Evolutionary conservation across 2,113 vertebrate genomes (phyloP).

Genomic region (Apaloderma vittatum): DNA sequence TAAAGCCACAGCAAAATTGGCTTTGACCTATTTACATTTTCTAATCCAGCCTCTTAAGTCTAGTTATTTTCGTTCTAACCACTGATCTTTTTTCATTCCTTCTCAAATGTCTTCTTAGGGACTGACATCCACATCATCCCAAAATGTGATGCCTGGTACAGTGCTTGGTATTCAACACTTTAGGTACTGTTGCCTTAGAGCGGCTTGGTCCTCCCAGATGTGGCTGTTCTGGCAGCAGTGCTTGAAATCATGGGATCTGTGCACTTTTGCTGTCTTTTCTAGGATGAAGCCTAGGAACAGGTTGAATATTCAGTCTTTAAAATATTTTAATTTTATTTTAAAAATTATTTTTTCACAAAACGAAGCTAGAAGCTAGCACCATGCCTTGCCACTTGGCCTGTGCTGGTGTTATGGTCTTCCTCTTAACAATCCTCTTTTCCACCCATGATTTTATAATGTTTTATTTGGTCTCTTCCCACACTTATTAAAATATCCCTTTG

Average conservation of each 20-base stretch:
- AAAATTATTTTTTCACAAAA: background rate
- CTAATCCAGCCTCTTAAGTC: slow-evolving; percentile 7
- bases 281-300: background rate
- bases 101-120: background rate
- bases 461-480: background rate
- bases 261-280: background rate
- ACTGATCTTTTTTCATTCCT: background rate
- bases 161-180: background rate
- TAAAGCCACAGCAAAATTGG: slow-evolving; percentile 19
- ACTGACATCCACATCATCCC: background rate
- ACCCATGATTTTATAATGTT: background rate
- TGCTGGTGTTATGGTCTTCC: background rate
- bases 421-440: background rate
- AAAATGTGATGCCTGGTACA: background rate
- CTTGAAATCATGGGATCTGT: background rate
- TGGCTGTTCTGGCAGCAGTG: background rate
- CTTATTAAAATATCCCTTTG: background rate
- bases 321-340: background rate
- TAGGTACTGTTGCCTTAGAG: background rate
- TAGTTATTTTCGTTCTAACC: background rate
- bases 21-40: slow-evolving; percentile 33
- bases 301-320: background rate
- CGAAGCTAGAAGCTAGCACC: background rate
- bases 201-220: background rate
- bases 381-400: background rate